Base-by-base conservation (phyloP, 2,113 vertebrate species). In the Tauraco erythrolophus region DNA sequence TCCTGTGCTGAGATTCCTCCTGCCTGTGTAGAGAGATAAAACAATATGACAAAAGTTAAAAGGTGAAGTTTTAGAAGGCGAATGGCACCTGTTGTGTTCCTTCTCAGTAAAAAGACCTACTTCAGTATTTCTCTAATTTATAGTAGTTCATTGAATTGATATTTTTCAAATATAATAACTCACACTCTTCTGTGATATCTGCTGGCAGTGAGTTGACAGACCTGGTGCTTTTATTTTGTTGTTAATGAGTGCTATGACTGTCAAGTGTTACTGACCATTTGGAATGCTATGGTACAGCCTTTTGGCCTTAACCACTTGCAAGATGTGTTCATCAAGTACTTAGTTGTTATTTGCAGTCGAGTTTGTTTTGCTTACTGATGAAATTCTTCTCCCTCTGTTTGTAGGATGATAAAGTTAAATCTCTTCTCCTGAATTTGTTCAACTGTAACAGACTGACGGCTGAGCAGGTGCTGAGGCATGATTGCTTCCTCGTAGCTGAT, bases 391-490 rank as follows among this genome's bases (percentile, higher is more conserved):
- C 86, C 39, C 31, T 95, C 62, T 96, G 48, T 96, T 97, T 96
- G 12, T 82, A 98, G 98, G 97, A 97, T 86, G 84, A 96, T 95
- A 98, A 98, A 95, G 82, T 98, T 89, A 98, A 96, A 96, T 89
- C 96, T 86, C 97, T 98, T 43, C 96, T 98, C 10, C 91, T 62
- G 65, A 96, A 93, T 80, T 97, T 98, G 88, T 96, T 98, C 56
- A 97, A 58, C 94, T 95, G 46, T 80, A 89, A 94, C 87, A 97
- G 97, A 75, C 39, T 98, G 94, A 97, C 96, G 33, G 93, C 98
- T 68, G 98, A 98, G 41, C 96, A 98, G 83, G 97, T 98, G 89
- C 79, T 97, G 92, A 94, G 80, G 82, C 87, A 97, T 77, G 97
- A 98, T 76, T 98, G 82, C 95, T 98, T 98, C 84, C 92, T 97